Percentiles rank a stretch among this genome's conserved stretches.
Conservation (phyloP, 2,888 invertebrate genomes). For the Yponomeuta sedellus region DNA sequence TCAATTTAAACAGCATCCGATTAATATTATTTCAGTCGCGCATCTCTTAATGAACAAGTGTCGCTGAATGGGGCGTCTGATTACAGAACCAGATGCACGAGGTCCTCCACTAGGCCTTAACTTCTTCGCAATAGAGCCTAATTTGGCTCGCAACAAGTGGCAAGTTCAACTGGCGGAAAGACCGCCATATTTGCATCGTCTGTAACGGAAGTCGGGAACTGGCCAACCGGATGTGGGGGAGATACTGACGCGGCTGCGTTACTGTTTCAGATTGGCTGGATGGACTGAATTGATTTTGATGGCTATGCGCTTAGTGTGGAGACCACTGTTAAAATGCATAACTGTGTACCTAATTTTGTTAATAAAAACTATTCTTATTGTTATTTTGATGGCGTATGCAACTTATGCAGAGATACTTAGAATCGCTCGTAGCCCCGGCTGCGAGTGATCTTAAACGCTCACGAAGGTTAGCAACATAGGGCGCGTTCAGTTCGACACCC, state of each 20-base stretch:
- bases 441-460: too few relatives aligned
- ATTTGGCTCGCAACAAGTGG: neutral
- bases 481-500: too few relatives aligned
- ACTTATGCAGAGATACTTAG: too few relatives aligned
- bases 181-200: conserved; percentile 1
- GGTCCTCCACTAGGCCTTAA: neutral
- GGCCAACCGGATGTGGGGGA: neutral
- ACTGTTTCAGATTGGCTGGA: neutral
- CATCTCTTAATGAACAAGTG: neutral
- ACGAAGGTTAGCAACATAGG: too few relatives aligned
- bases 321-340: too few relatives aligned
- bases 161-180: neutral
- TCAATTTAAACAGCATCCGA: conserved; percentile 1
- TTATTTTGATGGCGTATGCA: neutral
- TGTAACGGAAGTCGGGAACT: neutral
- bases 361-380: too few relatives aligned
- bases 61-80: neutral
- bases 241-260: neutral
- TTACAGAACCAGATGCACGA: neutral
- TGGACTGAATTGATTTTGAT: neutral
- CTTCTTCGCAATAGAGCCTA: neutral
- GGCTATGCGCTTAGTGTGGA: too few relatives aligned
- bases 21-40: neutral
- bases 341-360: too few relatives aligned
- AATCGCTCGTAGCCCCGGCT: too few relatives aligned